Evolutionary conservation across 2,113 vertebrate genomes (phyloP), one percentile per base, ranked within the genome.

Genomic region (Indicator indicator): DNA sequence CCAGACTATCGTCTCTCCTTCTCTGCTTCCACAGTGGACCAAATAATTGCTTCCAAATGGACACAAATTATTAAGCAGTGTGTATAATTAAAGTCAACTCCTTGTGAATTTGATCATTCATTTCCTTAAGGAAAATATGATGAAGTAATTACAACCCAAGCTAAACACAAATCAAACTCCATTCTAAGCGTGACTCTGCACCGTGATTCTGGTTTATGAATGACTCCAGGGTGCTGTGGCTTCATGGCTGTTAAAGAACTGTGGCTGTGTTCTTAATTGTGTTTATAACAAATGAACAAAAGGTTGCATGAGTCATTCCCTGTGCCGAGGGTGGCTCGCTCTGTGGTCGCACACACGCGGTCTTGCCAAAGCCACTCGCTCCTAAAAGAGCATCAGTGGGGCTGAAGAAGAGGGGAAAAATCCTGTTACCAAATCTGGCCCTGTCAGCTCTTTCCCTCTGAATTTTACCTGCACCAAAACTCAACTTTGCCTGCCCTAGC

Each of bases 71-170:
- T 91, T 95, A 91, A 95, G 67, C 73, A 88, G 58, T 46, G 88
- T 95, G 33, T 94, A 67, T 93, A 95, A 88, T 93, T 95, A 83
- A 93, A 94, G 83, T 91, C 76, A 95, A 72, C 91, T 93, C 93
- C 70, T 95, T 88, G 74, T 72, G 88, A 94, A 88, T 95, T 81
- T 81, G 76, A 79, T 83, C 75, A 33, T 86, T 94, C 62, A 72
- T 91, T 95, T 95, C 89, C 85, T 94, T 94, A 84, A 94, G 95
- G 95, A 96, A 96, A 94, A 94, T 95, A 93, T 83, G 94, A 91
- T 95, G 91, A 83, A 94, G 80, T 94, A 88, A 93, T 95, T 91
- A 94, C 75, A 95, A 72, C 59, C 55, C 79, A 65, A 75, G 88
- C 79, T 83, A 93, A 94, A 96, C 83, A 90, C 67, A 91, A 96